Evolutionary conservation across 2,888 invertebrate genomes (phyloP).

Genomic region (Brenthis ino): DNA sequence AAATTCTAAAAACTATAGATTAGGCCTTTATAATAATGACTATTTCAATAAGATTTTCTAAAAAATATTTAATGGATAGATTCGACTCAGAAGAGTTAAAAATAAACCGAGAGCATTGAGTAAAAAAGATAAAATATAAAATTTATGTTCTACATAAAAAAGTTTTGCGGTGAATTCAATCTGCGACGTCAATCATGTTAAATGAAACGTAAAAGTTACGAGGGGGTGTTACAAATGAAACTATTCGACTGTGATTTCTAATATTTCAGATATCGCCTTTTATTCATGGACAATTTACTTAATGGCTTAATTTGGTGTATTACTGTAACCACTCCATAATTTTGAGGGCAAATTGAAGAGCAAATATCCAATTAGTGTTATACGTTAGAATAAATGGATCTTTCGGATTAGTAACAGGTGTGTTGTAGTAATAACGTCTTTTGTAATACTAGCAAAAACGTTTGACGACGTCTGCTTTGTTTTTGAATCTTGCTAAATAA

Average conservation of each 20-base stretch:
- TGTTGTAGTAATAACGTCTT: no score
- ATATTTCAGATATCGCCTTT: background rate
- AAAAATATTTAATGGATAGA: no score
- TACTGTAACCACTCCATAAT: background rate
- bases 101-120: background rate
- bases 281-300: background rate
- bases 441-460: no score
- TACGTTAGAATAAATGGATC: no score
- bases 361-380: no score
- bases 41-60: no score
- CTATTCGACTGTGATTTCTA: conserved; percentile 14
- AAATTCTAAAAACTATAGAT: no score
- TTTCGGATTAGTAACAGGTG: no score
- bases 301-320: conserved; percentile 4
- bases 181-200: conserved; percentile 37
- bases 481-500: no score
- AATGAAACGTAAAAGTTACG: conserved; percentile 37
- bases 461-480: no score
- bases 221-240: conserved; percentile 25
- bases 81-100: no score
- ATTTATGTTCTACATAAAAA: conserved; percentile 29
- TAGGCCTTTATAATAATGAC: no score
- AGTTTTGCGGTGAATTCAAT: conserved; percentile 32
- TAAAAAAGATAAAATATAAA: conserved; percentile 25
- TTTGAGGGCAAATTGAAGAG: background rate